These are phyloP conservation scores for Scaptomyza caliginosa DNA, from an alignment of 2,888 invertebrate species.

Conservation along the genomic window DNA sequence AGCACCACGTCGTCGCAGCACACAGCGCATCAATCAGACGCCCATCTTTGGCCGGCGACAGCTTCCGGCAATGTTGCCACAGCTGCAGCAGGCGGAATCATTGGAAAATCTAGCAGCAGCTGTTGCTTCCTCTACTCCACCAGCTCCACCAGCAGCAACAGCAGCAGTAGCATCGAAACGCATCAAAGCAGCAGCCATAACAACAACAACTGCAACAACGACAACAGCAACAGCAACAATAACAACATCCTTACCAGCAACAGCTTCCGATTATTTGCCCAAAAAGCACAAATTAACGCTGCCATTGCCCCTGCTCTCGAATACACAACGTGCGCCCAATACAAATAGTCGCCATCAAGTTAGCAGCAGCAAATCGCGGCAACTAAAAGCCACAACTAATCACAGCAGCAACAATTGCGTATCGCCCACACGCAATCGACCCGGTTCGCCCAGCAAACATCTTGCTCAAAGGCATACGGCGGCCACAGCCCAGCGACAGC, in stretches of 20 bases:
- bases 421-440: conserved; percentile 52
- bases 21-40: conserved; percentile 83
- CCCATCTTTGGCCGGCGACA: conserved; percentile 82
- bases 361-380: conserved; percentile 28
- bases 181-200: conserved; percentile 1
- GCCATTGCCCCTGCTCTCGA: conserved; percentile 31
- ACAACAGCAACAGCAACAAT: neutral
- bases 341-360: conserved; percentile 5
- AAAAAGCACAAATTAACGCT: conserved; percentile 65
- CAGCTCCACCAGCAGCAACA: neutral
- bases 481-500: conserved; percentile 61
- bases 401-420: conserved; percentile 12
- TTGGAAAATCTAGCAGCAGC: conserved; percentile 77
- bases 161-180: conserved; percentile 1
- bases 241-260: neutral
- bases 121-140: conserved; percentile 19
- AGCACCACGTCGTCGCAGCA: conserved; percentile 34
- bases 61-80: conserved; percentile 34
- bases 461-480: conserved; percentile 68
- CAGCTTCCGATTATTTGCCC: conserved; percentile 49
- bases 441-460: conserved; percentile 61
- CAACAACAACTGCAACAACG: neutral
- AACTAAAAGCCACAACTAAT: conserved; percentile 9
- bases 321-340: neutral
- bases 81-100: conserved; percentile 81